Conservation (phyloP, 2,797 vertebrate genomes). For the Acanthurus tractus region DNA sequence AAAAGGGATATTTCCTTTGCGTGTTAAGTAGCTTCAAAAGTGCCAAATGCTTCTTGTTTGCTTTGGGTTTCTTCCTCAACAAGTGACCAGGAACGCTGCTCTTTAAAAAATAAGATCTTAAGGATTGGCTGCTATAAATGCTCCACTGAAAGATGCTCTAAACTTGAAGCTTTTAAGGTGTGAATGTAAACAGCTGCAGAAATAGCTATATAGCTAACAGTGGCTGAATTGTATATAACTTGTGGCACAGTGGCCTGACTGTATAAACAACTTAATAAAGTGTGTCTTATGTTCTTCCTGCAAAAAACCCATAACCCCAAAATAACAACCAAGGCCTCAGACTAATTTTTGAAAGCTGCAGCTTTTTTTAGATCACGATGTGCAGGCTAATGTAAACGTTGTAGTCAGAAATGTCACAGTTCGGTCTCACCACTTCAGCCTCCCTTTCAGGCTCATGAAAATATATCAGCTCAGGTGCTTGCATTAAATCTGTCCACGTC, state of each 20-base stretch:
- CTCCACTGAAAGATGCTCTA: not conserved
- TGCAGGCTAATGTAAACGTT: constrained; percentile 11
- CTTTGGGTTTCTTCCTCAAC: constrained; percentile 27
- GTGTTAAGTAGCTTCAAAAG: constrained; percentile 30
- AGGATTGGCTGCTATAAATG: constrained; percentile 15
- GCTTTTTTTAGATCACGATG: constrained; percentile 25
- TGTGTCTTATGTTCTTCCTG: constrained; percentile 52
- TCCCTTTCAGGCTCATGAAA: constrained; percentile 22
- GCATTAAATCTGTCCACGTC: constrained; percentile 11
- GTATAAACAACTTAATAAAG: constrained; percentile 59
- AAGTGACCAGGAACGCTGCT: constrained; percentile 8
- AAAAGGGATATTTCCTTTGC: constrained; percentile 39
- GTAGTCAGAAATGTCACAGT: constrained; percentile 1
- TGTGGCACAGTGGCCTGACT: constrained; percentile 55
- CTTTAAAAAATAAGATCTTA: constrained; percentile 1
- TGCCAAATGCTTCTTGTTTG: constrained; percentile 21
- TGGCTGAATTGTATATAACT: constrained; percentile 54
- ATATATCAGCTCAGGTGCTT: constrained; percentile 30
- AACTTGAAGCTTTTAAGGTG: constrained; percentile 22
- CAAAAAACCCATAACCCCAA: constrained; percentile 31
- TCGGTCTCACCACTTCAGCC: constrained; percentile 14
- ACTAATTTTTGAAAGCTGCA: constrained; percentile 52
- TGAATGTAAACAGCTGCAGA: constrained; percentile 47
- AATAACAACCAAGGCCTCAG: constrained; percentile 39
- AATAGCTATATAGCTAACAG: constrained; percentile 49